phyloP scores from a whole-genome alignment of 2,797 vertebrate genomes.

The Botia kubotai region DNA sequence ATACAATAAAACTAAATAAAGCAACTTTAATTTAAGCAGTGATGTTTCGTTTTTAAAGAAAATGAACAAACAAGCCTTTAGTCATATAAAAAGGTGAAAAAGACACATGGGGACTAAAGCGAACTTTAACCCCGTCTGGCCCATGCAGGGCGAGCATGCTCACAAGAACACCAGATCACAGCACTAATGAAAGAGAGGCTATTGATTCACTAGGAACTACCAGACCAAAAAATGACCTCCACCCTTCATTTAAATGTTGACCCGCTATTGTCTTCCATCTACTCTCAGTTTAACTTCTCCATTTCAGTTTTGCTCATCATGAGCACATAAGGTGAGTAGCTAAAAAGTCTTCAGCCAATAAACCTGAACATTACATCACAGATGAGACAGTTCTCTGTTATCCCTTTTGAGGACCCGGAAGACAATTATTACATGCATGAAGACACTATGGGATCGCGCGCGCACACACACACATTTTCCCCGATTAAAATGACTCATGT shows the following conservation, averaged over 20 bases:
- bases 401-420: conserved; percentile 66
- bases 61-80: conserved; percentile 68
- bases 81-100: conserved; percentile 62
- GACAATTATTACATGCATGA: conserved; percentile 24
- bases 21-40: conserved; percentile 65
- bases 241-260: background rate
- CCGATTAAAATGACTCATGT: conserved; percentile 1
- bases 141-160: conserved; percentile 67
- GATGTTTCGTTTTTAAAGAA: conserved; percentile 63
- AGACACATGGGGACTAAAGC: conserved; percentile 52
- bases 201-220: background rate
- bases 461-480: background rate
- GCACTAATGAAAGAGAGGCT: conserved; percentile 54
- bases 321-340: background rate
- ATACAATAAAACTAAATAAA: conserved; percentile 74
- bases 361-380: conserved; percentile 60
- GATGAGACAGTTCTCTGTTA: conserved; percentile 66
- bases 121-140: conserved; percentile 56
- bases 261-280: background rate
- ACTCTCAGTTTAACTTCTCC: background rate
- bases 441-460: background rate
- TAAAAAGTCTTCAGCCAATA: conserved; percentile 33
- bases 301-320: background rate
- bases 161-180: conserved; percentile 65
- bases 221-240: background rate